These are phyloP conservation scores for Prunella fulvescens DNA, from an alignment of 2,113 vertebrate genomes.

Conservation along the genomic window DNA sequence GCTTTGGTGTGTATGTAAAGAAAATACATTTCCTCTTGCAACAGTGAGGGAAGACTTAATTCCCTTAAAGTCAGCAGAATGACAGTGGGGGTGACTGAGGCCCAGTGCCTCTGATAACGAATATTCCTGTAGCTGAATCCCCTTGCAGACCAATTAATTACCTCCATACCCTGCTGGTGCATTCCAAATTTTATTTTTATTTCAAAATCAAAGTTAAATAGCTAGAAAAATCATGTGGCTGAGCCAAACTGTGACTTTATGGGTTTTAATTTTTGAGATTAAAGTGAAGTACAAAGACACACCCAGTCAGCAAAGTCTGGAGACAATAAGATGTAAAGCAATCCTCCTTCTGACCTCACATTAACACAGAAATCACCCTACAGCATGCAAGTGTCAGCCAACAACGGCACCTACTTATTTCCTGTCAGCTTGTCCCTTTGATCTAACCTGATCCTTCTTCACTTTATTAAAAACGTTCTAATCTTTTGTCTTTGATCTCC, in stretches of 20 bases:
- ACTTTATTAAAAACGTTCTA: slow-evolving; percentile 72
- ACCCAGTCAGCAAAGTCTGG: slow-evolving; percentile 65
- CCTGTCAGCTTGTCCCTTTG: slow-evolving; percentile 70
- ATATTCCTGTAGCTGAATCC: not conserved
- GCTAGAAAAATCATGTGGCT: slow-evolving; percentile 34
- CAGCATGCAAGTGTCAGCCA: slow-evolving; percentile 70
- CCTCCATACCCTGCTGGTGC: not conserved
- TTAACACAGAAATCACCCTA: slow-evolving; percentile 71
- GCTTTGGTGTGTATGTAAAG: not conserved
- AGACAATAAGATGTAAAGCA: slow-evolving; percentile 67
- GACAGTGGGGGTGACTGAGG: not conserved
- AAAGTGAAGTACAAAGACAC: slow-evolving; percentile 58
- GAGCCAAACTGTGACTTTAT: slow-evolving; percentile 50
- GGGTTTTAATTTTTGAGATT: slow-evolving; percentile 59
- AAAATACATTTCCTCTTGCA: not conserved
- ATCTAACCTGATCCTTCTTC: slow-evolving; percentile 71
- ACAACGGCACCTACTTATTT: slow-evolving; percentile 70
- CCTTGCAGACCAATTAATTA: slow-evolving; percentile 22
- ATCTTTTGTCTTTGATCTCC: slow-evolving; percentile 72
- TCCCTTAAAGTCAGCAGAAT: not conserved
- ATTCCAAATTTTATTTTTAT: slow-evolving; percentile 47
- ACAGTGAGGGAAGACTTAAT: not conserved
- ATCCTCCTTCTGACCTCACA: slow-evolving; percentile 64
- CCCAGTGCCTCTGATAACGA: not conserved
- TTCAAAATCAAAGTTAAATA: slow-evolving; percentile 57